phyloP scores from a whole-genome alignment of 1,140 invertebrate species.

The Lepidostoma basale region DNA sequence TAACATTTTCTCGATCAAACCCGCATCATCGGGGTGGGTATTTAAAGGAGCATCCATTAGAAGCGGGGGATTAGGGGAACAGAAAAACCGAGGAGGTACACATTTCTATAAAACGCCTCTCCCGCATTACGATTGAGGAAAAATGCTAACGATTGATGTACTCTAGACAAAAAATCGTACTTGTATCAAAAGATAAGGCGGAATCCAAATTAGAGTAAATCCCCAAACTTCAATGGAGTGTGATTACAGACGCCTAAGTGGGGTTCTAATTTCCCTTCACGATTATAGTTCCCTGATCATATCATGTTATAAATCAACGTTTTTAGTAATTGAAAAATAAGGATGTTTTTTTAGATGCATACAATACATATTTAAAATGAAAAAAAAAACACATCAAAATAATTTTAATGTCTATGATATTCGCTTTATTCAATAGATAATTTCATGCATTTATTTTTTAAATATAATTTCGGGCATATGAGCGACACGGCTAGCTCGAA shows the following conservation, averaged over 20 bases:
- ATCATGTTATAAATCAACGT: too few species aligned
- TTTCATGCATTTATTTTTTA: too few species aligned
- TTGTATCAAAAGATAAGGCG: slow-evolving; percentile 44
- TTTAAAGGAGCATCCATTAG: slow-evolving; percentile 44
- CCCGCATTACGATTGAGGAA: slow-evolving; percentile 12
- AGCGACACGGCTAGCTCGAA: too few species aligned
- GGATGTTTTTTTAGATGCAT: too few species aligned
- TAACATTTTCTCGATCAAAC: slow-evolving; percentile 39
- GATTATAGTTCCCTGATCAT: slow-evolving; percentile 41
- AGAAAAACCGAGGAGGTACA: slow-evolving; percentile 27
- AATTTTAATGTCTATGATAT: too few species aligned
- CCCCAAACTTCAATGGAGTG: slow-evolving; percentile 36
- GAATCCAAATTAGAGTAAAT: slow-evolving; percentile 43
- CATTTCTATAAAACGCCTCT: slow-evolving; percentile 25
- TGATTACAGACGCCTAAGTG: slow-evolving; percentile 40
- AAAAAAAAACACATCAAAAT: too few species aligned
- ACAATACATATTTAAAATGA: too few species aligned
- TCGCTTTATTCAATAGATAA: too few species aligned
- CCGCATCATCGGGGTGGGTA: slow-evolving; percentile 38
- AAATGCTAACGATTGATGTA: slow-evolving; percentile 31
- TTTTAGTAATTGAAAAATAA: too few species aligned
- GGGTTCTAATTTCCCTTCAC: slow-evolving; percentile 35
- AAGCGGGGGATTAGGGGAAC: slow-evolving; percentile 37
- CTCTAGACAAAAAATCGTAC: slow-evolving; percentile 37
- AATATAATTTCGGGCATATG: too few species aligned